A percentile compares a stretch with the other conserved stretches of the same genome.
phyloP scores from a whole-genome alignment of 2,888 invertebrate species.

The Leptinotarsa rubiginosa region DNA sequence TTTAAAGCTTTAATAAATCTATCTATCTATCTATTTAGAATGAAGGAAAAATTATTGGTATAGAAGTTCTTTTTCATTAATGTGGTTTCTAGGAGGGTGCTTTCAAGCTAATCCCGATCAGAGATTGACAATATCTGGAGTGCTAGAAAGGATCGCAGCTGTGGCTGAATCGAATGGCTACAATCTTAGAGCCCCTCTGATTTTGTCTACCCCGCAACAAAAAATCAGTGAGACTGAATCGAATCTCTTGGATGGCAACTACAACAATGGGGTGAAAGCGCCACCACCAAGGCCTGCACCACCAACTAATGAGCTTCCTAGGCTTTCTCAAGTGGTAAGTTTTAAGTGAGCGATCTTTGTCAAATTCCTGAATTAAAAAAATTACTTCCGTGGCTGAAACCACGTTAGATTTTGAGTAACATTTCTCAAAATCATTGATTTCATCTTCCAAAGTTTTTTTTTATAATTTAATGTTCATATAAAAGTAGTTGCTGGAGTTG shows the following conservation, averaged over 20 bases:
- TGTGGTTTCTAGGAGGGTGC: constrained; percentile 73
- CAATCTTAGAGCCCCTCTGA: constrained; percentile 82
- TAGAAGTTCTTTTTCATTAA: not conserved
- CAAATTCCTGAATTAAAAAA: not conserved
- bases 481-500: too few relatives aligned
- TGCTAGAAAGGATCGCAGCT: constrained; percentile 88
- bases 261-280: constrained; percentile 53
- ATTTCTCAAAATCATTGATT: too few relatives aligned
- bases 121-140: constrained; percentile 81
- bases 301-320: constrained; percentile 52
- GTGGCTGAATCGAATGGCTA: constrained; percentile 88
- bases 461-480: too few relatives aligned
- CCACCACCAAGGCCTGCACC: constrained; percentile 58
- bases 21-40: too few relatives aligned
- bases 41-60: not conserved
- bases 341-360: not conserved
- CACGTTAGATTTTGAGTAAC: too few relatives aligned
- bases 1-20: too few relatives aligned
- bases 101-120: constrained; percentile 85
- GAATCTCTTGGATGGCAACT: constrained; percentile 52
- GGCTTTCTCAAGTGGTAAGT: constrained; percentile 46
- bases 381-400: not conserved
- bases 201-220: constrained; percentile 45
- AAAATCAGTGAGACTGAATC: constrained; percentile 61
- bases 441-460: too few relatives aligned